A percentile compares a stretch with the other conserved stretches of the same genome.
Conservation (phyloP, 2,888 invertebrate species). For the Germaria angustata region DNA sequence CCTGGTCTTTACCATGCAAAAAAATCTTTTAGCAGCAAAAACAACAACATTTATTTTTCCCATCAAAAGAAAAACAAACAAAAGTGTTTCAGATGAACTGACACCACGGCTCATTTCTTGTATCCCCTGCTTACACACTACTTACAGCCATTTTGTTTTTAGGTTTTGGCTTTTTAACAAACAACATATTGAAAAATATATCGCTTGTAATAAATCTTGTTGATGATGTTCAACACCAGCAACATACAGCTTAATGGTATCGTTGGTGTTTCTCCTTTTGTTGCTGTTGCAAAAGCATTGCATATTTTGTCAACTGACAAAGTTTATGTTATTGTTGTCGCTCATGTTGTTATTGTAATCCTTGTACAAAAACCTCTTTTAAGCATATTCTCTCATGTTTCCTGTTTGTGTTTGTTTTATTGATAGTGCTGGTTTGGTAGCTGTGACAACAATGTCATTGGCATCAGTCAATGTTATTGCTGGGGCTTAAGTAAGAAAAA, state of each 20-base stretch:
- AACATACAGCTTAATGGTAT: conserved; percentile 8
- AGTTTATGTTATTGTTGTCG: conserved; percentile 32
- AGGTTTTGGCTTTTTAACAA: conserved; percentile 8
- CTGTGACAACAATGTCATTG: conserved; percentile 6
- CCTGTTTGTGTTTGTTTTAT: background rate
- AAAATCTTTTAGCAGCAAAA: too few relatives aligned
- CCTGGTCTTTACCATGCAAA: too few relatives aligned
- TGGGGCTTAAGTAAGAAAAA: conserved; percentile 2
- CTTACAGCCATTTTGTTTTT: background rate
- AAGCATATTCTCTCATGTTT: background rate
- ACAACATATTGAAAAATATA: conserved; percentile 45
- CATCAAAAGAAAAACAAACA: background rate
- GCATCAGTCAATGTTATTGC: conserved; percentile 15
- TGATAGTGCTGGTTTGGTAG: background rate
- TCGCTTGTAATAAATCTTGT: conserved; percentile 57
- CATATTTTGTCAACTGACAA: conserved; percentile 36
- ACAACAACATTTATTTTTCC: too few relatives aligned
- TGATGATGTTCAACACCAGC: conserved; percentile 51
- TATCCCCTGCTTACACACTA: background rate
- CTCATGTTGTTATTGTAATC: conserved; percentile 12
- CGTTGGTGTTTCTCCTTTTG: background rate
- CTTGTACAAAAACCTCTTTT: conserved; percentile 18
- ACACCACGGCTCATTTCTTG: background rate
- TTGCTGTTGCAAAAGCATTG: conserved; percentile 1
- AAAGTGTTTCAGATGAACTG: background rate